Base-by-base conservation (phyloP, 2,113 vertebrate genomes). In the Lota lota region DNA sequence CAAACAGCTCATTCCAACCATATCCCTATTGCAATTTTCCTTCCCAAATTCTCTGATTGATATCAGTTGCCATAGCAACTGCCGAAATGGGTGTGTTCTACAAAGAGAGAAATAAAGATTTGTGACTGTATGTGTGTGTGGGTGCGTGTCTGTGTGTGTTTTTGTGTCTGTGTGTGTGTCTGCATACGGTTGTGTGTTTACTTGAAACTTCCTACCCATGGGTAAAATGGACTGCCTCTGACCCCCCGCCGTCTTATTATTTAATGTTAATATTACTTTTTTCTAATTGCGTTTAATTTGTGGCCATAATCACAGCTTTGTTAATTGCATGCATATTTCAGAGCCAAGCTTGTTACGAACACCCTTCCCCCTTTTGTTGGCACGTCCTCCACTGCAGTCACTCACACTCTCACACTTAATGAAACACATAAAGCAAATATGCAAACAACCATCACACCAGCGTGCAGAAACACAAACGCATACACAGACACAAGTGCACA, bases 271-370 rank as follows among this genome's bases (percentile, higher is more conserved):
- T 83, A 76, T 79, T 83, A 78, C 78, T 85, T 84, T 86, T 56
- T 56, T 56, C 81, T 85, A 87, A 89, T 88, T 86, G 84, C 81
- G 85, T 88, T 87, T 88, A 77, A 87, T 88, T 85, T 81, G 74
- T 75, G 76, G 75, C 72, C 80, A 85, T 88, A 88, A 89, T 88
- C 86, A 85, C 82, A 81, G 84, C 79, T 83, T 86, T 85, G 82
- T 85, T 88, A 90, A 88, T 88, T 86, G 83, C 83, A 82, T 85
- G 83, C 87, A 87, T 88, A 81, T 90, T 88, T 88, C 79, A 88
- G 69, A 85, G 83, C 79, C 83, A 79, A 83, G 70, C 84, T 88
- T 75, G 83, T 88, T 83, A 85, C 4, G 18, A 24, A 62, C 65
- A 58, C 40, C 79, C 40, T 75, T 2, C 50, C 17, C 33, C 10